Evolutionary conservation across 2,888 invertebrate species (phyloP).

Genomic region (Aricia artaxerxes): DNA sequence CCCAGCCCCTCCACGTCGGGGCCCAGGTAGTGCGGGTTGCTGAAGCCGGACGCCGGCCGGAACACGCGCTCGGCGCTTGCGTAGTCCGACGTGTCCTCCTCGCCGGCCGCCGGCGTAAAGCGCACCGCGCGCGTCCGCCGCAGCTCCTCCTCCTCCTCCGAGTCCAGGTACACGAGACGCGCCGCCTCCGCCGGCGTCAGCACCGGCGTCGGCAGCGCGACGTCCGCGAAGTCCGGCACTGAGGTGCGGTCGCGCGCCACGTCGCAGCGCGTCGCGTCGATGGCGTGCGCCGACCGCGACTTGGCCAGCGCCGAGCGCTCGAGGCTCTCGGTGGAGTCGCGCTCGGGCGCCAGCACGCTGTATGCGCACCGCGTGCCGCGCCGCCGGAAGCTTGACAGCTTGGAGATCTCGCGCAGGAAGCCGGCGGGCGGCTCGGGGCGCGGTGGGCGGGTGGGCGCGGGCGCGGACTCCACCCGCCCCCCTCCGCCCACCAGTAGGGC

Average conservation of each 20-base stretch:
- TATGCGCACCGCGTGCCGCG: constrained; percentile 86
- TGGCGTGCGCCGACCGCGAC: constrained; percentile 80
- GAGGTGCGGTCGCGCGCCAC: constrained; percentile 86
- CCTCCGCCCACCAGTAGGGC: constrained; percentile 82
- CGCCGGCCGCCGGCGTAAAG: constrained; percentile 69
- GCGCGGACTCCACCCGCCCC: constrained; percentile 65
- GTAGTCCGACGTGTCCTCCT: constrained; percentile 86
- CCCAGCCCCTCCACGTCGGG: constrained; percentile 85
- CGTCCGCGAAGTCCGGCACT: constrained; percentile 86
- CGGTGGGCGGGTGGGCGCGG: constrained; percentile 46
- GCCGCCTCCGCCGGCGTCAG: constrained; percentile 85
- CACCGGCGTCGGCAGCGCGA: constrained; percentile 83
- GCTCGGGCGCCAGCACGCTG: constrained; percentile 82
- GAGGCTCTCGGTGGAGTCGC: constrained; percentile 85
- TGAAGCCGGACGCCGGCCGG: constrained; percentile 81
- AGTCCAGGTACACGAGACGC: constrained; percentile 85
- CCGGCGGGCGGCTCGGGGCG: constrained; percentile 66
- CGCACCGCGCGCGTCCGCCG: constrained; percentile 69
- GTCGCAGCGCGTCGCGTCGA: constrained; percentile 68
- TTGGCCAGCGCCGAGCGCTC: constrained; percentile 70
- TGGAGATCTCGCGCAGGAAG: constrained; percentile 84
- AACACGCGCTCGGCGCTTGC: constrained; percentile 86
- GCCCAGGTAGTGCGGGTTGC: constrained; percentile 88
- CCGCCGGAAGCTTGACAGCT: constrained; percentile 86
- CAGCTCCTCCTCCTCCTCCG: constrained; percentile 81